Evolutionary conservation across 1,140 invertebrate species (phyloP).

Genomic region (Aphis craccivora): DNA sequence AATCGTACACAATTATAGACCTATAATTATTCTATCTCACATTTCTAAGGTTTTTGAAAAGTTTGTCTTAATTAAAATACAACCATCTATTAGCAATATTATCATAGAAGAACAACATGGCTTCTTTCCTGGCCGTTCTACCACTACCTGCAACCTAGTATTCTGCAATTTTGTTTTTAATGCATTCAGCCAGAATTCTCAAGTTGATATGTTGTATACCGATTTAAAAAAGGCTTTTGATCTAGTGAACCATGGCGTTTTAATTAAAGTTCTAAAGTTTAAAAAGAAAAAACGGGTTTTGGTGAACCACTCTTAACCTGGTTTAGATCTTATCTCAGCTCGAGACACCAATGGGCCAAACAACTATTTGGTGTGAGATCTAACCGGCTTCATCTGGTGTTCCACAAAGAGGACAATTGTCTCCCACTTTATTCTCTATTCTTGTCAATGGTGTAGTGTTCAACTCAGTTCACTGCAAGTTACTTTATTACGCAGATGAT

Average conservation of each 20-base stretch:
- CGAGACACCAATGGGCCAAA: no score
- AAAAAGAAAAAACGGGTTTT: no score
- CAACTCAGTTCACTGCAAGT: no score
- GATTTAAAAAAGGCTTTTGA: background rate
- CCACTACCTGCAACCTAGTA: background rate
- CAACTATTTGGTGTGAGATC: no score
- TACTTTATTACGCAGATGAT: no score
- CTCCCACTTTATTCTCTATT: background rate
- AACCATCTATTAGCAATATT: slow-evolving; percentile 3
- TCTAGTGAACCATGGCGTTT: no score
- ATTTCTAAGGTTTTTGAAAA: background rate
- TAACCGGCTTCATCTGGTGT: background rate
- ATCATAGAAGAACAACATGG: background rate
- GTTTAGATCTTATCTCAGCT: no score
- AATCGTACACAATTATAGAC: background rate
- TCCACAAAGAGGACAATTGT: background rate
- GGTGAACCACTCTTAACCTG: no score
- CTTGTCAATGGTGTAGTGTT: no score
- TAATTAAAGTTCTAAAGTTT: no score
- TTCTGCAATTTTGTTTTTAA: background rate
- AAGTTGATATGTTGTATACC: background rate
- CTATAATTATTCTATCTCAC: background rate
- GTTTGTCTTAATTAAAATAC: background rate
- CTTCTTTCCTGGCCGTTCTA: background rate
- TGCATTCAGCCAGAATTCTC: background rate